These are phyloP conservation scores for Ammodramus savannarum DNA, from an alignment of 2,113 vertebrate genomes.

Conservation along the genomic window DNA sequence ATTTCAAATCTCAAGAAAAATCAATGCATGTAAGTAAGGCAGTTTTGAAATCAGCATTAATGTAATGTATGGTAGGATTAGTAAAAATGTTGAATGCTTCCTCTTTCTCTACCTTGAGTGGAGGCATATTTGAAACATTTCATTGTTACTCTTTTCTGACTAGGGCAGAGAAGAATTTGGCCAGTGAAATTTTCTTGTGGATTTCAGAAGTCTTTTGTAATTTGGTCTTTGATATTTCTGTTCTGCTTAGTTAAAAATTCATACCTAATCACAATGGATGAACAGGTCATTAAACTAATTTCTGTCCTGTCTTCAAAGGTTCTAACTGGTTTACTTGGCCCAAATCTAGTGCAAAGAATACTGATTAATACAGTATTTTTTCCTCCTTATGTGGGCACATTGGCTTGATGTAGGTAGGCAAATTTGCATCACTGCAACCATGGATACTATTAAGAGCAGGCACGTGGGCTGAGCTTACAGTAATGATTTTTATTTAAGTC, in stretches of 20 bases:
- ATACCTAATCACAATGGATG: neutral
- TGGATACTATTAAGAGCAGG: slow-evolving; percentile 77
- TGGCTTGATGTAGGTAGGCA: slow-evolving; percentile 71
- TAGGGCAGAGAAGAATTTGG: neutral
- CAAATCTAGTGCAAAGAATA: slow-evolving; percentile 29
- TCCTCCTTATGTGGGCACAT: slow-evolving; percentile 65
- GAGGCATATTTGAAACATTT: neutral
- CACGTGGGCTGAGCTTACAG: slow-evolving; percentile 60
- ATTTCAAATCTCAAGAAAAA: neutral
- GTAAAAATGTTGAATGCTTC: neutral
- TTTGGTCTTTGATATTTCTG: neutral
- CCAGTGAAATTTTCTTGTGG: neutral
- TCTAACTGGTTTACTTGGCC: neutral
- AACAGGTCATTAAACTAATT: neutral
- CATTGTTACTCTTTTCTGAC: neutral
- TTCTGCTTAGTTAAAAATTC: neutral
- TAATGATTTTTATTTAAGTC: slow-evolving; percentile 65
- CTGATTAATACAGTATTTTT: slow-evolving; percentile 53
- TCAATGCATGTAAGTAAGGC: neutral
- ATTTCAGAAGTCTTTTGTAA: neutral
- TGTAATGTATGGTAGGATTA: neutral
- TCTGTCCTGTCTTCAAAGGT: neutral
- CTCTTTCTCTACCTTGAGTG: neutral
- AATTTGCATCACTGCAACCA: slow-evolving; percentile 78
- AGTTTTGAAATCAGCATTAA: neutral